Conservation (phyloP, 2,888 invertebrate genomes). For the Spialia ferax region DNA sequence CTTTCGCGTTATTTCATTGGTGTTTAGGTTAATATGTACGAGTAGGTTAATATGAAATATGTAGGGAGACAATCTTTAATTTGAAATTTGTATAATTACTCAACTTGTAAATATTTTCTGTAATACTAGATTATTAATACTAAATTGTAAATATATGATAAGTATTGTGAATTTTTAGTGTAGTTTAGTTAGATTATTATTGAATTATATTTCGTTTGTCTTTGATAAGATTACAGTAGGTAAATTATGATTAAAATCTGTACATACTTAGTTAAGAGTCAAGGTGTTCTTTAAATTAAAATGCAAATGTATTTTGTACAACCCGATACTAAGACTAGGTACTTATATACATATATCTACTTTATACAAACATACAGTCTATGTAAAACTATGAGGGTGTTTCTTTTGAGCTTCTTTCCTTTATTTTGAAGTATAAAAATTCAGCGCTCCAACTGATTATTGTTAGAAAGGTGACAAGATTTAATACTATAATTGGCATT, state of each 20-base stretch:
- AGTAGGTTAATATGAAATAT: too few relatives aligned
- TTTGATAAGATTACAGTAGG: conserved; percentile 23
- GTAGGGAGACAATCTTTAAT: too few relatives aligned
- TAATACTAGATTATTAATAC: neutral
- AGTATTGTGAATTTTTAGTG: conserved; percentile 14
- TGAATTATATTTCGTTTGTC: conserved; percentile 8
- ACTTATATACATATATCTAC: conserved; percentile 21
- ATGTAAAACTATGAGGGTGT: conserved; percentile 23
- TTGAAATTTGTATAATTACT: too few relatives aligned
- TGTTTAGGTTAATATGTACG: too few relatives aligned
- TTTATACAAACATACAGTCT: conserved; percentile 34
- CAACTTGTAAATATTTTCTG: conserved; percentile 1
- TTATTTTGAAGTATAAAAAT: conserved; percentile 71
- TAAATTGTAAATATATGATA: conserved; percentile 8
- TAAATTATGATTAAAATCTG: conserved; percentile 16
- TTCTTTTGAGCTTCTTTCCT: conserved; percentile 55
- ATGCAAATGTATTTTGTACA: conserved; percentile 27
- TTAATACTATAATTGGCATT: conserved; percentile 87
- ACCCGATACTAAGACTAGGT: conserved; percentile 6
- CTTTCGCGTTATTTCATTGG: too few relatives aligned
- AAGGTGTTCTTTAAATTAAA: conserved; percentile 23
- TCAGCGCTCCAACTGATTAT: conserved; percentile 87
- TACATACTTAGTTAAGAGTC: conserved; percentile 30
- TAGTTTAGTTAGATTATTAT: conserved; percentile 1
- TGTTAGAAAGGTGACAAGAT: conserved; percentile 86